Base-by-base conservation (phyloP, 2,113 vertebrate genomes). In the Haemorhous mexicanus region DNA sequence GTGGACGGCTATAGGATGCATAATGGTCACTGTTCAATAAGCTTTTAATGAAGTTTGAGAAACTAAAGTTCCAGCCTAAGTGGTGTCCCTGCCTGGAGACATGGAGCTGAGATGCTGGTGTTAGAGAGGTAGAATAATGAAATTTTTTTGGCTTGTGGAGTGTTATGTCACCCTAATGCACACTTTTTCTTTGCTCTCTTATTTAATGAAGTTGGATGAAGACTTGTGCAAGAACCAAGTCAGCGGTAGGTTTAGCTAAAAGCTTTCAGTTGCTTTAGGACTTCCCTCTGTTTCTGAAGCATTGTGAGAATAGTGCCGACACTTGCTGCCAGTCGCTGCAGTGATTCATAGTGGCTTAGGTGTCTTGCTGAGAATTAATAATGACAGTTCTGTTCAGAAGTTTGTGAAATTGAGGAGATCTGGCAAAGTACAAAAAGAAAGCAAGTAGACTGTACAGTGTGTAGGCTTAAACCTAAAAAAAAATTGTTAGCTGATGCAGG, bases 341-440 rank as follows among this genome's bases (percentile, higher is more conserved):
- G 76, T 87, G 89, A 86, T 90, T 97, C 83, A 93, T 41, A 37
- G 64, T 52, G 66, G 58, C 85, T 93, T 56, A 33, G 72, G 43
- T 79, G 87, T 93, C 96, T 95, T 92, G 91, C 93, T 96, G 93
- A 84, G 94, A 93, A 86, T 93, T 94, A 92, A 92, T 94, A 76
- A 87, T 74, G 87, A 89, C 61, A 86, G 43, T 55, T 92, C 94
- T 87, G 82, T 87, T 94, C 85, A 88, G 87, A 94, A 96, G 87
- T 95, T 92, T 81, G 81, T 92, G 74, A 55, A 86, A 90, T 37
- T 79, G 81, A 95, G 90, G 81, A 83, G 72, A 72, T 92, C 81
- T 64, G 52, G 67, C 66, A 32, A 81, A 87, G 43, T 68, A 82
- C 46, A 69, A 30, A 89, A 81, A 85, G 89, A 61, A 93, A 72